Percentiles rank a stretch among this genome's conserved stretches.
These are phyloP conservation scores for Orchestes rusci DNA, from an alignment of 2,888 invertebrate species.

Conservation along the genomic window DNA sequence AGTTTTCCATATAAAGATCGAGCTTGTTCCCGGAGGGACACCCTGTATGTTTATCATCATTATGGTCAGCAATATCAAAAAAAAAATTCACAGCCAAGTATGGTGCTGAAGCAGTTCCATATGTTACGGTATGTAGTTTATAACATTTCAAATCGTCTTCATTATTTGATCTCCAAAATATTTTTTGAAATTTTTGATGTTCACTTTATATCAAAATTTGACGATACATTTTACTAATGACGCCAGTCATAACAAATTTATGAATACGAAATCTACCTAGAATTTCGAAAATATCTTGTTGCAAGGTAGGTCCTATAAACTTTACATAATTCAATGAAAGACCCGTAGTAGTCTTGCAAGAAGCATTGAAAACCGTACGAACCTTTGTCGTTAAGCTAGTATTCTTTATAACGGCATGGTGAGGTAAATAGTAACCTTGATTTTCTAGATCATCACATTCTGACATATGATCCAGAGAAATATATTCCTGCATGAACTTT, in stretches of 20 bases:
- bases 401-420: background rate
- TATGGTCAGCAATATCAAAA: conserved; percentile 16
- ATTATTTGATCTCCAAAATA: conserved; percentile 18
- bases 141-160: conserved; percentile 1
- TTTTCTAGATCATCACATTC: background rate
- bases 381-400: background rate
- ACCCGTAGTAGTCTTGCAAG: conserved; percentile 13
- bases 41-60: conserved; percentile 3
- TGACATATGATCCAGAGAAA: background rate
- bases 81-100: conserved; percentile 18
- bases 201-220: background rate
- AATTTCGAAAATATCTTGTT: conserved; percentile 13
- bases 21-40: no score
- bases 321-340: conserved; percentile 9
- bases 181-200: conserved; percentile 8
- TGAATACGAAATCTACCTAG: conserved; percentile 11
- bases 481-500: no score
- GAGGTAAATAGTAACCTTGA: background rate
- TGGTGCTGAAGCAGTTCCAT: no score
- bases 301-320: conserved; percentile 21
- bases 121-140: conserved; percentile 18
- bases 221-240: conserved; percentile 10
- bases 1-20: no score
- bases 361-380: background rate
- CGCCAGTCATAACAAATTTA: conserved; percentile 7